phyloP scores from a whole-genome alignment of 2,797 vertebrate species.

The Labroides dimidiatus region DNA sequence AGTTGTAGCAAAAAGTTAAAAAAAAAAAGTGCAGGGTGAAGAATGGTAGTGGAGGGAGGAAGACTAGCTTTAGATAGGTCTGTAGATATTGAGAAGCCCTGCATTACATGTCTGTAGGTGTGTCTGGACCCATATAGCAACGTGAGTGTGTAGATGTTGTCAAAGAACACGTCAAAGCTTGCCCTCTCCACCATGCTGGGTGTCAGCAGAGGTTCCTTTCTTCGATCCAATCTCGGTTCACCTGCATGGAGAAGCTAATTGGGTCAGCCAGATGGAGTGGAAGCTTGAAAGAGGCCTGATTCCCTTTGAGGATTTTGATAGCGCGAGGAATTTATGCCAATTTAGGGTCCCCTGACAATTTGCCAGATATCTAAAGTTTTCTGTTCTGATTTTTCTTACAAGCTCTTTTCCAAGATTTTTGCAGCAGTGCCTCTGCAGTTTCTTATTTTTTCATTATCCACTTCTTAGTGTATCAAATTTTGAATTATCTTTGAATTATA shows the following conservation, averaged over 20 bases:
- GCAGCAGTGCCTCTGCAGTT: too few species aligned
- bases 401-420: not conserved
- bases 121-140: slow-evolving; percentile 33
- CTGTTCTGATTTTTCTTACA: slow-evolving; percentile 1
- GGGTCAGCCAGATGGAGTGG: slow-evolving; percentile 73
- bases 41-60: slow-evolving; percentile 14
- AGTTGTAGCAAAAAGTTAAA: slow-evolving; percentile 40
- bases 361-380: slow-evolving; percentile 28
- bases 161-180: slow-evolving; percentile 60
- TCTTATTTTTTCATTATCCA: not conserved
- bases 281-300: slow-evolving; percentile 56
- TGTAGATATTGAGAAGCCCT: slow-evolving; percentile 42
- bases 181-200: slow-evolving; percentile 41
- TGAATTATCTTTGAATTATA: slow-evolving; percentile 20
- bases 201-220: slow-evolving; percentile 60
- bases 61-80: slow-evolving; percentile 29
- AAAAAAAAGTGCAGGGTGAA: slow-evolving; percentile 4
- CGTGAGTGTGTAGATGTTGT: slow-evolving; percentile 29
- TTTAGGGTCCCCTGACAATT: slow-evolving; percentile 31
- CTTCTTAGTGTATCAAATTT: slow-evolving; percentile 10
- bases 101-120: slow-evolving; percentile 7
- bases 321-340: slow-evolving; percentile 44
- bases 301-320: slow-evolving; percentile 63
- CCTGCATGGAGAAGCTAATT: slow-evolving; percentile 72
- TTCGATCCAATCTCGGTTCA: slow-evolving; percentile 51